These are phyloP conservation scores for Scomber colias DNA, from an alignment of 2,113 vertebrate species.

Conservation along the genomic window DNA sequence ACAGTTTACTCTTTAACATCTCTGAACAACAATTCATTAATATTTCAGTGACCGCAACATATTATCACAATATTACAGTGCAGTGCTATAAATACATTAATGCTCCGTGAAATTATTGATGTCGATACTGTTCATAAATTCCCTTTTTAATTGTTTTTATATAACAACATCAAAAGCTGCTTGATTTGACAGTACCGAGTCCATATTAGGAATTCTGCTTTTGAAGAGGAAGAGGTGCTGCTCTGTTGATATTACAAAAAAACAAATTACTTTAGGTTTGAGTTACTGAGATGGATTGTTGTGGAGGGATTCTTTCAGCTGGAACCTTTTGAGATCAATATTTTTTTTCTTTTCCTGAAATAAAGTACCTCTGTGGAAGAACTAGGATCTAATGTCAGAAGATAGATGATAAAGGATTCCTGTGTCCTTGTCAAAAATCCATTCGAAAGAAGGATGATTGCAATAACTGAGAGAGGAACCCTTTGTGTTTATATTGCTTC, in stretches of 20 bases:
- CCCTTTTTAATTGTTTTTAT: constrained; percentile 33
- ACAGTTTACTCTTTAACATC: not conserved
- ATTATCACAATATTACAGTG: not conserved
- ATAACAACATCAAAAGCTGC: constrained; percentile 34
- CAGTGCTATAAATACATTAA: constrained; percentile 27
- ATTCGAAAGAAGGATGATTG: constrained; percentile 3
- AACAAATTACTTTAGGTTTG: constrained; percentile 29
- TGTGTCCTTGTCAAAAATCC: constrained; percentile 32
- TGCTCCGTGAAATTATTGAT: constrained; percentile 19
- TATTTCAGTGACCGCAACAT: constrained; percentile 19
- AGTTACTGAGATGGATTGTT: constrained; percentile 52
- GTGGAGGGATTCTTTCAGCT: constrained; percentile 45
- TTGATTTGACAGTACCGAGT: not conserved
- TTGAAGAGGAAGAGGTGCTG: constrained; percentile 20
- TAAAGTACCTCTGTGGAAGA: constrained; percentile 33
- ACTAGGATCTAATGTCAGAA: constrained; percentile 29
- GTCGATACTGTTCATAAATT: constrained; percentile 24
- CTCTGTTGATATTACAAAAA: constrained; percentile 21
- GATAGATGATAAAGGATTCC: constrained; percentile 47
- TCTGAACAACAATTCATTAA: not conserved
- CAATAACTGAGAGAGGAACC: constrained; percentile 6
- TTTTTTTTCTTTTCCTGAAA: constrained; percentile 33
- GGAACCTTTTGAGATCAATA: constrained; percentile 60
- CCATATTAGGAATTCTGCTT: constrained; percentile 23
- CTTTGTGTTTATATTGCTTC: constrained; percentile 12